A percentile compares a stretch with the other conserved stretches of the same genome.
Conservation (phyloP, 2,888 invertebrate species). For the Caenorhabditis japonica region DNA sequence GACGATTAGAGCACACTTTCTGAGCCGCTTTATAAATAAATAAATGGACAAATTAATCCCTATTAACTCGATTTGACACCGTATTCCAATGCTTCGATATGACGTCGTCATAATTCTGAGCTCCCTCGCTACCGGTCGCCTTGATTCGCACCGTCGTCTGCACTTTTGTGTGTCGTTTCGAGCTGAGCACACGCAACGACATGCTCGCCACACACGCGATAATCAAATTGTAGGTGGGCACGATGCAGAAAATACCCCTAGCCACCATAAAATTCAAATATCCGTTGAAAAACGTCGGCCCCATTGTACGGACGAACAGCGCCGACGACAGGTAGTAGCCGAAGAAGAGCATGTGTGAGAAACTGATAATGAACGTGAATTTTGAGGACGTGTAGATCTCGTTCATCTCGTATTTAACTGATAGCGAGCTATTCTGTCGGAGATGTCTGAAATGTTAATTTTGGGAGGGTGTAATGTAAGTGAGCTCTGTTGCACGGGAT, state of each 20-base stretch:
- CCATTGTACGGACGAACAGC: slow-evolving; percentile 14
- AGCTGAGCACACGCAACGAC: slow-evolving; percentile 3
- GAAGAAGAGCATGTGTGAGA: slow-evolving; percentile 29
- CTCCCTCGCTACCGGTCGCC: slow-evolving; percentile 26
- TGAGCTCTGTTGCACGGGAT: no score
- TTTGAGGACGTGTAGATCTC: slow-evolving; percentile 30
- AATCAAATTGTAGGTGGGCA: slow-evolving; percentile 28
- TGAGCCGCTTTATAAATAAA: no score
- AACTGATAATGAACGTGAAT: slow-evolving; percentile 33
- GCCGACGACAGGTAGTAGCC: slow-evolving; percentile 19
- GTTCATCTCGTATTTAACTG: slow-evolving; percentile 27
- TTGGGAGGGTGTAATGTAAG: no score
- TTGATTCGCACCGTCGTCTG: slow-evolving; percentile 13
- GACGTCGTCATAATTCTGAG: slow-evolving; percentile 25
- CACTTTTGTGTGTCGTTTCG: slow-evolving; percentile 11
- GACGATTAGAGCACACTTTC: no score
- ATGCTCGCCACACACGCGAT: slow-evolving; percentile 21
- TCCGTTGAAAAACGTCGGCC: slow-evolving; percentile 21
- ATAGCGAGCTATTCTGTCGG: slow-evolving; percentile 12
- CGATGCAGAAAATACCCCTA: slow-evolving; percentile 21
- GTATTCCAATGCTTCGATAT: slow-evolving; percentile 29
- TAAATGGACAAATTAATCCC: not conserved
- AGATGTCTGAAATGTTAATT: slow-evolving; percentile 28
- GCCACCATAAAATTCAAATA: slow-evolving; percentile 31
- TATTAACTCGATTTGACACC: slow-evolving; percentile 1